Percentiles rank a stretch among this genome's conserved stretches.
phyloP scores from a whole-genome alignment of 2,797 vertebrate species.

The Aeoliscus strigatus region DNA sequence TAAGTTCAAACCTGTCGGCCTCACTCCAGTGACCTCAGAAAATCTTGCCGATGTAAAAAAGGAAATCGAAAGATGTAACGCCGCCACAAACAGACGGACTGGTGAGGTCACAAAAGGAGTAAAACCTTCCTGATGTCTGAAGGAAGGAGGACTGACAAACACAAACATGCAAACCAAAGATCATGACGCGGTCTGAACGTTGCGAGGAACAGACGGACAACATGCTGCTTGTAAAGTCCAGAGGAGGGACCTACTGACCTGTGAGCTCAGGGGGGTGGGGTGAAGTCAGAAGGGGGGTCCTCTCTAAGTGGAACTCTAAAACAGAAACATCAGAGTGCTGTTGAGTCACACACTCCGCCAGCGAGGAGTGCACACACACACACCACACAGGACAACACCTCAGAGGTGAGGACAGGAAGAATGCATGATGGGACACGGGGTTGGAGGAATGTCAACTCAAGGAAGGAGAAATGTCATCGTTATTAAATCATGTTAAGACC shows the following conservation, averaged over 20 bases:
- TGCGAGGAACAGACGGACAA: constrained; percentile 47
- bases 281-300: constrained; percentile 99
- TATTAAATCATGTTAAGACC: too few relatives aligned
- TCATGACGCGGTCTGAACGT: constrained; percentile 20
- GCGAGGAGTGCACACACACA: constrained; percentile 31
- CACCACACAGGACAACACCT: constrained; percentile 24
- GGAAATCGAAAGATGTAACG: neutral
- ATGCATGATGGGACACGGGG: constrained; percentile 17
- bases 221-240: constrained; percentile 80
- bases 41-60: neutral
- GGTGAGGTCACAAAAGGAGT: constrained; percentile 10
- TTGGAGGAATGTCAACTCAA: constrained; percentile 27
- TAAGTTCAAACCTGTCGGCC: neutral
- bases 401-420: constrained; percentile 20
- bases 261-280: constrained; percentile 99
- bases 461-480: constrained; percentile 20
- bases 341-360: constrained; percentile 67
- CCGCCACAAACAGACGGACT: neutral
- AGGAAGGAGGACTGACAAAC: constrained; percentile 45
- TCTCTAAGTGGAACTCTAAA: constrained; percentile 99
- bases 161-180: constrained; percentile 58
- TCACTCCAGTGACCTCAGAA: constrained; percentile 20
- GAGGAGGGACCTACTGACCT: constrained; percentile 95
- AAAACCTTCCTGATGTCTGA: constrained; percentile 20
- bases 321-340: constrained; percentile 93